Evolutionary conservation across 1,140 invertebrate species (phyloP).

Genomic region (Trichonephila clavata): DNA sequence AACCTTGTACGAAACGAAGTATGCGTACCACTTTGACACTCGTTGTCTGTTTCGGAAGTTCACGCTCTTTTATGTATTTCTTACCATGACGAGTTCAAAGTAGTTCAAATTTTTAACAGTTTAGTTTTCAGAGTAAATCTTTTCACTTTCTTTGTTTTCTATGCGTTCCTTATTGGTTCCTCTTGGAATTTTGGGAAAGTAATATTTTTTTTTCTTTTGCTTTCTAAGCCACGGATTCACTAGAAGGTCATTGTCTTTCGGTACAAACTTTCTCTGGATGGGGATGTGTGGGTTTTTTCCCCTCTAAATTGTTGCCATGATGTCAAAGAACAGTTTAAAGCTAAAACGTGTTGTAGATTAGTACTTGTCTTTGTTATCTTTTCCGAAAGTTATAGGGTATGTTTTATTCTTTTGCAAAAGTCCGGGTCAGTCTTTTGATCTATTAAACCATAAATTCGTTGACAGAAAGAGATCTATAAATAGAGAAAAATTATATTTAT

Average conservation of each 20-base stretch:
- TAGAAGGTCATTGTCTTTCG: background rate
- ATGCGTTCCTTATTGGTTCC: background rate
- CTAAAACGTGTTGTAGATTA: too few relatives aligned
- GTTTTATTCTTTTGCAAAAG: too few relatives aligned
- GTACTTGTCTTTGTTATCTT: too few relatives aligned
- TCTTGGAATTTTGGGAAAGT: slow-evolving; percentile 5
- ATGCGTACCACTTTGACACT: background rate
- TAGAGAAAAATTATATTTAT: too few relatives aligned
- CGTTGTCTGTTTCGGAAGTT: slow-evolving; percentile 46
- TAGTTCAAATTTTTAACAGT: slow-evolving; percentile 51
- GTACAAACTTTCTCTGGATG: background rate
- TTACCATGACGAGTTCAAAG: slow-evolving; percentile 37
- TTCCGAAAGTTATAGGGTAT: too few relatives aligned
- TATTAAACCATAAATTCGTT: too few relatives aligned
- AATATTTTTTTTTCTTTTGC: background rate
- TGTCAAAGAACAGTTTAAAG: too few relatives aligned
- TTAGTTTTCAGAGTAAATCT: slow-evolving; percentile 21
- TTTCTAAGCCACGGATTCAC: background rate
- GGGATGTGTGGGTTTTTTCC: too few relatives aligned
- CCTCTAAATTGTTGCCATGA: too few relatives aligned
- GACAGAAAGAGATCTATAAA: too few relatives aligned
- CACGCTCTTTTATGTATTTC: slow-evolving; percentile 18
- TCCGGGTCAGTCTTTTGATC: too few relatives aligned
- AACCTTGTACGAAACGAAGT: background rate
- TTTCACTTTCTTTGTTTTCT: slow-evolving; percentile 12